Percentiles rank a stretch among this genome's conserved stretches.
Evolutionary conservation across 2,888 invertebrate genomes (phyloP).

Genomic region (Dendrolimus houi): DNA sequence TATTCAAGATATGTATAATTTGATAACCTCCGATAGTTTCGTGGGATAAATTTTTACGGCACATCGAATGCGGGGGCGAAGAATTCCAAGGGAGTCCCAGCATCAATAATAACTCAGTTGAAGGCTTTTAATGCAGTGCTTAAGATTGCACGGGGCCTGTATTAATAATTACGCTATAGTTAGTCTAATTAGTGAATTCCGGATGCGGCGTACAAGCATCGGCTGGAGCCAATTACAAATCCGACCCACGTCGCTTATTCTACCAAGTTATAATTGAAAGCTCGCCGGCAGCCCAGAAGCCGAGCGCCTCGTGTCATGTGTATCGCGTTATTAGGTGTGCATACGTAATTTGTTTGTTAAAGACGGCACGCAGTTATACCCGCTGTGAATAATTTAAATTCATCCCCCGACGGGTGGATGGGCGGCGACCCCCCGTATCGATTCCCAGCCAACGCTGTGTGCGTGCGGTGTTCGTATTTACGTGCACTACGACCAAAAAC

Average conservation of each 20-base stretch:
- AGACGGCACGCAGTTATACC: constrained; percentile 73
- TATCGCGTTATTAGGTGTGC: constrained; percentile 71
- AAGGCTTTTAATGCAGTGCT: constrained; percentile 37
- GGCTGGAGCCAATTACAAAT: constrained; percentile 54
- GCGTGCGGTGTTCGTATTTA: constrained; percentile 32
- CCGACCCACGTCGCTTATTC: constrained; percentile 56
- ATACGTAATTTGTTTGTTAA: constrained; percentile 76
- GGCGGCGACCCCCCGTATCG: constrained; percentile 50
- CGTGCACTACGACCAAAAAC: constrained; percentile 29
- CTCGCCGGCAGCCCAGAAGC: constrained; percentile 55
- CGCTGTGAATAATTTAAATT: constrained; percentile 76
- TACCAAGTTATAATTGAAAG: constrained; percentile 69
- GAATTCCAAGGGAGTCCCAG: constrained; percentile 10
- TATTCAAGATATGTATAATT: not conserved
- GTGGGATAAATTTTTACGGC: not conserved
- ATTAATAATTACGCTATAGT: constrained; percentile 51
- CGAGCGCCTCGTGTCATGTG: constrained; percentile 29
- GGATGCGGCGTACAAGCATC: constrained; percentile 31
- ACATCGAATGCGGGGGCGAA: not conserved
- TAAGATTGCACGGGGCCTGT: constrained; percentile 29
- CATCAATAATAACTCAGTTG: constrained; percentile 11
- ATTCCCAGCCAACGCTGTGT: constrained; percentile 36
- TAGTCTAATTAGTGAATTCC: constrained; percentile 28
- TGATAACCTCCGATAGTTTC: constrained; percentile 16
- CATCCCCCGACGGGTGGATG: constrained; percentile 57